Conservation (phyloP, 2,113 vertebrate genomes). For the Rhegmatorhina hoffmannsi region DNA sequence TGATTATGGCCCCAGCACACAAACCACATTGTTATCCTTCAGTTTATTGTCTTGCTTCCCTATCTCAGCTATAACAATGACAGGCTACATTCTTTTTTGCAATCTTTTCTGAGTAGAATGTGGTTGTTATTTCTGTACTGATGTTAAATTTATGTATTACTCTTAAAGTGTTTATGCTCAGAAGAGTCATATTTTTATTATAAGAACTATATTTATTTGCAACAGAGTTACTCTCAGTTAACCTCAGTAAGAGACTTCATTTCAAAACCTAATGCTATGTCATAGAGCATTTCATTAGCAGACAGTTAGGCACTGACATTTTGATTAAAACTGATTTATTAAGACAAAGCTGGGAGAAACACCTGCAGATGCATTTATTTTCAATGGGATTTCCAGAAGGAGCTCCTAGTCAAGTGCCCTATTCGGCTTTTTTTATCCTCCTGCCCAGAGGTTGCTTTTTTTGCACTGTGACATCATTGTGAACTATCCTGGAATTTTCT, state of each 20-base stretch:
- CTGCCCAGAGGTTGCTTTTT: background rate
- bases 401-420: background rate
- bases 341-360: background rate
- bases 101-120: background rate
- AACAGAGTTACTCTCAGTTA: background rate
- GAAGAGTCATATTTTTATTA: background rate
- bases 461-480: background rate
- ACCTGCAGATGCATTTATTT: background rate
- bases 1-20: background rate
- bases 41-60: background rate
- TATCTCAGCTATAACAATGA: background rate
- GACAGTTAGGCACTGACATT: background rate
- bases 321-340: slow-evolving; percentile 34
- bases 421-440: background rate
- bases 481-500: background rate
- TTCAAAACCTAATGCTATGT: background rate
- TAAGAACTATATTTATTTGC: background rate
- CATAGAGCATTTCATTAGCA: background rate
- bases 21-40: background rate
- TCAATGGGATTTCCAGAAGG: background rate
- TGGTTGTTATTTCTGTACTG: background rate
- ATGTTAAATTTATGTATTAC: background rate
- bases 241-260: background rate
- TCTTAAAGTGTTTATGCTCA: background rate
- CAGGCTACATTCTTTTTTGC: background rate